Percentiles rank a stretch among this genome's conserved stretches.
Conservation (phyloP, 2,888 invertebrate species). For the Ametastegia equiseti region DNA sequence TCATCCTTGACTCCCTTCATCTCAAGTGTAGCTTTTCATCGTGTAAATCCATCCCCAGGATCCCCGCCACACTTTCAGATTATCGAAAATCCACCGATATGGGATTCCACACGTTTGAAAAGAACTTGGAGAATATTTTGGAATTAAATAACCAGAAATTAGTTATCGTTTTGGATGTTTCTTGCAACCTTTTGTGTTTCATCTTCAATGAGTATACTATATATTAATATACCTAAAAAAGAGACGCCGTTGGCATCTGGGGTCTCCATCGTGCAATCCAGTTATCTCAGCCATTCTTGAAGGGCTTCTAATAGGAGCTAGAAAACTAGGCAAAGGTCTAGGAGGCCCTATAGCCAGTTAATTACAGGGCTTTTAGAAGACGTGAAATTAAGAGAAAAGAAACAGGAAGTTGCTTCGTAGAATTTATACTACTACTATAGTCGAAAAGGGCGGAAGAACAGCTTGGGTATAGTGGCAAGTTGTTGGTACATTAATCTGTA, state of each 20-base stretch:
- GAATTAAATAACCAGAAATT: too few species aligned
- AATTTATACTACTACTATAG: not conserved
- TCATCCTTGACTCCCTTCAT: slow-evolving; percentile 6
- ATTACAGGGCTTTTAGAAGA: not conserved
- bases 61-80: not conserved
- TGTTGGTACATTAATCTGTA: not conserved
- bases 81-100: not conserved
- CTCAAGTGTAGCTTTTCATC: not conserved
- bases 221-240: too few species aligned
- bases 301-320: not conserved
- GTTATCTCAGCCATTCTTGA: not conserved
- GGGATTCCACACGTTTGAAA: not conserved
- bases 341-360: not conserved
- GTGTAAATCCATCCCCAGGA: not conserved
- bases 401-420: not conserved
- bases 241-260: too few species aligned
- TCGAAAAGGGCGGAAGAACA: too few species aligned
- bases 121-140: too few species aligned
- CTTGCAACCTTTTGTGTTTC: too few species aligned
- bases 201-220: too few species aligned
- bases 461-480: not conserved
- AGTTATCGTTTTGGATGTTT: too few species aligned
- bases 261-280: not conserved
- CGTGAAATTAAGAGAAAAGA: not conserved
- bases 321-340: not conserved